Base-by-base conservation (phyloP, 2,113 vertebrate genomes). In the Eretmochelys imbricata region DNA sequence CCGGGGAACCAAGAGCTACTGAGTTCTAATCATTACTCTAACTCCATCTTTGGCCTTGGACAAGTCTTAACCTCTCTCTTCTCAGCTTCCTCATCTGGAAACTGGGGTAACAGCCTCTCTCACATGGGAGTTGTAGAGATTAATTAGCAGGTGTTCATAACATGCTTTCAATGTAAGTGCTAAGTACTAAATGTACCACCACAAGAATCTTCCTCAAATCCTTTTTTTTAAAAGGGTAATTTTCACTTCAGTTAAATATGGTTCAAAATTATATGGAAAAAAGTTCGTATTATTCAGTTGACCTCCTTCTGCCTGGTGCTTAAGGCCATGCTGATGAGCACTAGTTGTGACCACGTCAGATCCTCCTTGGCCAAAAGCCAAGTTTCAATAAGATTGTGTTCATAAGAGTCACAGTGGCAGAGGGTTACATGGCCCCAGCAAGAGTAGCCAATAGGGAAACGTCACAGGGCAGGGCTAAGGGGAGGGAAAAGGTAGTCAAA, bases 51-150 rank as follows among this genome's bases (percentile, higher is more conserved):
- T 69, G 65, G 88, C 35, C 12, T 88, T 82, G 25, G 86, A 25
- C 38, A 90, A 75, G 48, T 79, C 6, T 84, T 55, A 91, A 85
- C 8, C 57, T 84, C 22, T 27, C 5, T 80, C 48, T 20, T 22
- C 12, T 51, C 75, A 55, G 80, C 14, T 88, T 89, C 5, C 42
- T 94, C 59, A 80, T 27, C 92, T 65, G n/a, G 38, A 89, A 88
- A 76, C 9, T 4, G 3, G 38, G 38, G 35, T 54, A 88, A 57
- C 48, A n/a, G 38, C 88, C 51, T 50, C 62, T 35, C 81, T 62
- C 48, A 20, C 91, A 83, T 54, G 80, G 16, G 65, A 42, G 29
- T 62, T 92, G 95, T 57, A 96, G 42, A 86, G 78, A 94, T 69
- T 69, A 69, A n/a, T n/a, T n/a, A 69, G 65, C 35, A n/a, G 65